phyloP scores from a whole-genome alignment of 2,888 invertebrate genomes.

The Pollenia griseotomentosa region DNA sequence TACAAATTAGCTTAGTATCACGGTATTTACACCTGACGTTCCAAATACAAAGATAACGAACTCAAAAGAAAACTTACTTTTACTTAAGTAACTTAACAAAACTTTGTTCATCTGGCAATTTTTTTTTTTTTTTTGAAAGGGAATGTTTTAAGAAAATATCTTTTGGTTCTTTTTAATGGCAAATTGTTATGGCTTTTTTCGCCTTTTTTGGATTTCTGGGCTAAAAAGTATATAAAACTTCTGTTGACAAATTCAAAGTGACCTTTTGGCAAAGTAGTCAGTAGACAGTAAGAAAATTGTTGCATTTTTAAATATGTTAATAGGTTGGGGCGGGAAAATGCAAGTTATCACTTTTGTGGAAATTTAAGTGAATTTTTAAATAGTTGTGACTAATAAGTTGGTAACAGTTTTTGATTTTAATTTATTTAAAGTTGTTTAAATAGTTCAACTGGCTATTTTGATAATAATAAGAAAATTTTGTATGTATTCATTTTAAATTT shows the following conservation, averaged over 20 bases:
- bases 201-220: neutral
- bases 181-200: slow-evolving; percentile 23
- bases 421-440: too few relatives aligned
- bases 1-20: slow-evolving; percentile 73
- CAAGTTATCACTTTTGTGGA: too few relatives aligned
- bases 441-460: too few relatives aligned
- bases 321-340: slow-evolving; percentile 9
- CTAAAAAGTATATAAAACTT: slow-evolving; percentile 18
- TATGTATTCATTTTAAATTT: too few relatives aligned
- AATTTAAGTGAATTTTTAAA: too few relatives aligned
- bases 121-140: neutral
- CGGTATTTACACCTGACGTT: slow-evolving; percentile 73
- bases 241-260: slow-evolving; percentile 66
- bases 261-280: slow-evolving; percentile 52
- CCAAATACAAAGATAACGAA: slow-evolving; percentile 71
- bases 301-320: slow-evolving; percentile 38
- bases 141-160: slow-evolving; percentile 19
- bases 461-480: too few relatives aligned
- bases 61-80: slow-evolving; percentile 69
- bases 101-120: slow-evolving; percentile 27
- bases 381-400: too few relatives aligned
- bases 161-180: slow-evolving; percentile 19
- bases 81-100: slow-evolving; percentile 70
- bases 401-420: too few relatives aligned
- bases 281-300: slow-evolving; percentile 22